A percentile compares a stretch with the other conserved stretches of the same genome.
These are phyloP conservation scores for Drosophila virilis DNA, from an alignment of 1,140 invertebrate genomes.

Conservation along the genomic window DNA sequence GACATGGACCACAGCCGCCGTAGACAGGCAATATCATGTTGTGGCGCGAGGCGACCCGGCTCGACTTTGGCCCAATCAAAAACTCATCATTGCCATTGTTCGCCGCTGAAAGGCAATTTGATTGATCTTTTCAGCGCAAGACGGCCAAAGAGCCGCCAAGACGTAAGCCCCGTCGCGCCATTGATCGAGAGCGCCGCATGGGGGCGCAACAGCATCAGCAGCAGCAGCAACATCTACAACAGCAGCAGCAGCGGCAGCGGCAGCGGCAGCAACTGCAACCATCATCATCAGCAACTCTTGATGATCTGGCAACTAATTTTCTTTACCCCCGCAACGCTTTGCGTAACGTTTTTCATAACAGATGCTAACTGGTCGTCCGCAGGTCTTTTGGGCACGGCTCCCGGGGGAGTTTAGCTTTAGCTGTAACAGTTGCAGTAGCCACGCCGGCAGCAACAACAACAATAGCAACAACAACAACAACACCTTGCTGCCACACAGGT, in stretches of 20 bases:
- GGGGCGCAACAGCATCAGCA: conserved; percentile 42
- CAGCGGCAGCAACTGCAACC: conserved; percentile 7
- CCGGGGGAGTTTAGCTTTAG: conserved; percentile 50
- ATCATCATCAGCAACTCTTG: conserved; percentile 29
- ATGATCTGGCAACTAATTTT: conserved; percentile 38
- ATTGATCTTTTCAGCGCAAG: conserved; percentile 64
- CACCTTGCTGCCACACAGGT: conserved; percentile 67
- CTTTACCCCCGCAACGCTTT: conserved; percentile 23
- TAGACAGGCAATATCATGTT: conserved; percentile 28
- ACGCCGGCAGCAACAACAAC: conserved; percentile 19
- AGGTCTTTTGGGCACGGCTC: conserved; percentile 53
- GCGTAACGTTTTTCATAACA: conserved; percentile 50
- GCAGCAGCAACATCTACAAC: conserved; percentile 29
- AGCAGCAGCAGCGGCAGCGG: conserved; percentile 1
- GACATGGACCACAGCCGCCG: conserved; percentile 3
- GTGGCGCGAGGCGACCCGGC: conserved; percentile 5
- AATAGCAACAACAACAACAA: conserved; percentile 31
- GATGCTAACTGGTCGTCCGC: conserved; percentile 49
- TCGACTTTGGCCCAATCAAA: conserved; percentile 41
- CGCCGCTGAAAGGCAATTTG: conserved; percentile 55
- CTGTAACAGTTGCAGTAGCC: conserved; percentile 59
- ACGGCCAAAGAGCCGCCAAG: conserved; percentile 30
- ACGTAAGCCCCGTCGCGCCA: conserved; percentile 38
- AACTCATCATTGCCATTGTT: conserved; percentile 57
- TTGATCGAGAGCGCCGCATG: conserved; percentile 63